Evolutionary conservation across 2,113 vertebrate species (phyloP), one percentile per base, ranked within the genome.

Genomic region (Rhinogobius similis): DNA sequence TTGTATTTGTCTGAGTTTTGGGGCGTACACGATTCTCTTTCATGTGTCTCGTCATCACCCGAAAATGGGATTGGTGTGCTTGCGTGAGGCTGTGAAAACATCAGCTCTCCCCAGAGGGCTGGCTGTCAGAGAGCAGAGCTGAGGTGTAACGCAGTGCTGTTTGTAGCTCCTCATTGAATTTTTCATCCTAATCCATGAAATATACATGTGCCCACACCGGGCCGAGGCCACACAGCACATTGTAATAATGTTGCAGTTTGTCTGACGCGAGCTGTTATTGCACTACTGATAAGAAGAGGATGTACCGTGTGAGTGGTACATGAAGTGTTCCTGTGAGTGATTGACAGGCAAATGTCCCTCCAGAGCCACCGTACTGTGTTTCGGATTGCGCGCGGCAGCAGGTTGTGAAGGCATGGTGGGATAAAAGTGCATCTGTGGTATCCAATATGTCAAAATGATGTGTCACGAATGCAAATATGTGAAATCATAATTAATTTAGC

Each of bases 131-230:
- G 84, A 85, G 75, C 78, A 78, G 80, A 77, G 77, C 36, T 41
- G 62, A 67, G 65, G 62, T 75, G 65, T 65, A 64, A 62, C 1
- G 68, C 65, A 29, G 1, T 66, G 52, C 52, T 77, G 83, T 84
- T 89, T 83, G 75, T 88, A 85, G 85, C 70, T 68, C 64, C 86
- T 82, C 77, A 75, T 83, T 89, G 78, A 84, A 90, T 90, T 92
- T 89, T 88, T 88, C 77, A 89, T 84, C 69, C 53, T 70, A 77
- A 78, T 81, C 74, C 66, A 84, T 90, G 73, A 90, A 92, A 90
- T 85, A 87, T 86, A 88, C 68, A 90, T 89, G 0, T 26, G 53
- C 52, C 0, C 29, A 68, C 69, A 73, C 73, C 41, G 21, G 78
- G 62, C 73, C 58, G 32, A 63, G 76, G 83, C 70, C 79, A 58